phyloP scores from a whole-genome alignment of 2,113 vertebrate species.

The Malaclemys terrapin region DNA sequence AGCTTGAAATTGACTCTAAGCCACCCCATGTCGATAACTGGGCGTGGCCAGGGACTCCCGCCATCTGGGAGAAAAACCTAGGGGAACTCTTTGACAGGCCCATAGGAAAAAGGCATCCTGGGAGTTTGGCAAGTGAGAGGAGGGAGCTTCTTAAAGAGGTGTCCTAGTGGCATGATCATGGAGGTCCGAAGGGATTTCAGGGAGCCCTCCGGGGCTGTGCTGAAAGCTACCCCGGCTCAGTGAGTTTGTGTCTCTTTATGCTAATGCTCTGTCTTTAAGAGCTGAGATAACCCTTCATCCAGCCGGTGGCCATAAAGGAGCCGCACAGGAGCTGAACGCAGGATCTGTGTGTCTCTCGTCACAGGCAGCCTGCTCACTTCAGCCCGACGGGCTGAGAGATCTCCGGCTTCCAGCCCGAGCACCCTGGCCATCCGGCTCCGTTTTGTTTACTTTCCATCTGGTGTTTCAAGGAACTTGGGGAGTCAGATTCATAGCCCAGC shows the following conservation, averaged over 20 bases:
- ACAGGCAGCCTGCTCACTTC: neutral
- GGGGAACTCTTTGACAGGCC: neutral
- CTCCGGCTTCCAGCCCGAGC: neutral
- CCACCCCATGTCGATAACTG: too few species aligned
- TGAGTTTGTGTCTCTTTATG: neutral
- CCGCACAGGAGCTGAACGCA: fast-evolving
- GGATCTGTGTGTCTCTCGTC: neutral
- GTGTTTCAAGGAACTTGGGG: neutral
- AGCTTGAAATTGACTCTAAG: too few species aligned
- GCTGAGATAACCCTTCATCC: neutral
- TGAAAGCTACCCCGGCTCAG: neutral
- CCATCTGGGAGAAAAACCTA: too few species aligned
- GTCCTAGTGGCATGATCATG: fast-evolving
- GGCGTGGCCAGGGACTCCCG: too few species aligned
- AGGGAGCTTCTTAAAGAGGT: neutral
- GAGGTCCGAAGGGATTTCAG: neutral
- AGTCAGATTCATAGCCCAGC: neutral
- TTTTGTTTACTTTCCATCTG: neutral
- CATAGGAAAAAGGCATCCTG: neutral
- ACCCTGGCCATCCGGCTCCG: neutral
- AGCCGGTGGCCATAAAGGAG: neutral
- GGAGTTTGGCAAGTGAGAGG: neutral
- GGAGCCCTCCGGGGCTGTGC: neutral
- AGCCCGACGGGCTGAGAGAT: neutral
- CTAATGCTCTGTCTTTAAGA: neutral